phyloP scores from a whole-genome alignment of 2,888 invertebrate genomes.

The Acanthococcus lagerstroemiae region DNA sequence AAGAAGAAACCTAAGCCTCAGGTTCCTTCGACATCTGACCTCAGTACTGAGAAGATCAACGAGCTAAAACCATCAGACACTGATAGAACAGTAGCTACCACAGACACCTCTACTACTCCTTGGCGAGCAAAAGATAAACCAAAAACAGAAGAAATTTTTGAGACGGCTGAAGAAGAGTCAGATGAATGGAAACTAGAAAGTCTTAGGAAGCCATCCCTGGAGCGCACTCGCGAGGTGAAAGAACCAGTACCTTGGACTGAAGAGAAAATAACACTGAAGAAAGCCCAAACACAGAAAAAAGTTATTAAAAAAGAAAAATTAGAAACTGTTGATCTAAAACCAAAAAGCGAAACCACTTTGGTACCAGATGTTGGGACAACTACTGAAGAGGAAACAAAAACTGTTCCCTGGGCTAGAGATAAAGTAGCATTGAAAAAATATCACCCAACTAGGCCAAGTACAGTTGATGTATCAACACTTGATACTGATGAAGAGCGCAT shows the following conservation, averaged over 20 bases:
- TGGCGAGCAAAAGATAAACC: too few relatives aligned
- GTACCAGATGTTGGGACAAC: not conserved
- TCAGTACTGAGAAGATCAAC: too few relatives aligned
- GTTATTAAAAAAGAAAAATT: conserved; percentile 42
- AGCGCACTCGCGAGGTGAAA: too few relatives aligned
- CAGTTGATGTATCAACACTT: not conserved
- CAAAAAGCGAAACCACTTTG: not conserved
- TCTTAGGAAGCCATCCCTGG: too few relatives aligned
- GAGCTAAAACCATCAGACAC: too few relatives aligned
- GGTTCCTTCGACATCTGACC: not conserved
- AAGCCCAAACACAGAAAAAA: conserved; percentile 39
- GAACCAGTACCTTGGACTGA: conserved; percentile 41
- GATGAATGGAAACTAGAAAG: too few relatives aligned
- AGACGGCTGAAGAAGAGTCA: too few relatives aligned
- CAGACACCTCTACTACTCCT: too few relatives aligned
- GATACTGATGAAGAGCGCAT: not conserved
- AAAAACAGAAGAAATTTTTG: too few relatives aligned
- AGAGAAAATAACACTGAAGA: conserved; percentile 41
- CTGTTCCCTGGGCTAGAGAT: not conserved
- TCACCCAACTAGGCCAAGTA: too few relatives aligned
- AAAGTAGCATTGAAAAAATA: not conserved
- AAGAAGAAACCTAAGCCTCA: not conserved
- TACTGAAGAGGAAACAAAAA: not conserved
- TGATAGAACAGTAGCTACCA: too few relatives aligned
- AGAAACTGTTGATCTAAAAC: conserved; percentile 32